phyloP scores from a whole-genome alignment of 1,140 invertebrate species.

The Hypsibius dujardini region DNA sequence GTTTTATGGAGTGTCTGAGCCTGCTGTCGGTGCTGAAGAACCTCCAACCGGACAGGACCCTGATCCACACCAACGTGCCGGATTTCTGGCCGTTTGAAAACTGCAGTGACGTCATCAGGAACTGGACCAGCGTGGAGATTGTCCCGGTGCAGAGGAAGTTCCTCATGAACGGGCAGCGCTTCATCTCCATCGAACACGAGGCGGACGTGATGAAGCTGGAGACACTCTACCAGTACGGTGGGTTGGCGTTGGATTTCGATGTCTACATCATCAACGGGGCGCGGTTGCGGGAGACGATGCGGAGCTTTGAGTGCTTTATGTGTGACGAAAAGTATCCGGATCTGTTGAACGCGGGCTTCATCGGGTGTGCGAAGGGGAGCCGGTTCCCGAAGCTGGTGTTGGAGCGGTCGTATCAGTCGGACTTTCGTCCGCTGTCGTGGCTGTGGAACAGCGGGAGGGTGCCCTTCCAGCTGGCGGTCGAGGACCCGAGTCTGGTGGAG shows the following conservation, averaged over 20 bases:
- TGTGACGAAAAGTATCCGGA: background rate
- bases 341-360: background rate
- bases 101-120: background rate
- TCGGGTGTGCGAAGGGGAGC: background rate
- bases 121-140: background rate
- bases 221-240: background rate
- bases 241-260: constrained; percentile 5
- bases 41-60: background rate
- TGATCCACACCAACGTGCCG: background rate
- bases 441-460: too few species aligned
- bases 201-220: background rate
- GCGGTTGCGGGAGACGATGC: background rate
- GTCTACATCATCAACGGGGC: background rate
- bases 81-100: background rate
- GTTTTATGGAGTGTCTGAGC: background rate
- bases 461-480: too few species aligned
- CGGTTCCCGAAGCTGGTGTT: too few species aligned
- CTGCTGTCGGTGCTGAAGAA: background rate
- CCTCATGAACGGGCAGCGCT: background rate
- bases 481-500: too few species aligned
- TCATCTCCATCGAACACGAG: background rate
- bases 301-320: background rate
- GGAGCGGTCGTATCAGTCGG: too few species aligned
- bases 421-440: too few species aligned
- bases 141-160: background rate